These are phyloP conservation scores for Sesamia nonagrioides DNA, from an alignment of 1,140 invertebrate genomes.

Conservation along the genomic window DNA sequence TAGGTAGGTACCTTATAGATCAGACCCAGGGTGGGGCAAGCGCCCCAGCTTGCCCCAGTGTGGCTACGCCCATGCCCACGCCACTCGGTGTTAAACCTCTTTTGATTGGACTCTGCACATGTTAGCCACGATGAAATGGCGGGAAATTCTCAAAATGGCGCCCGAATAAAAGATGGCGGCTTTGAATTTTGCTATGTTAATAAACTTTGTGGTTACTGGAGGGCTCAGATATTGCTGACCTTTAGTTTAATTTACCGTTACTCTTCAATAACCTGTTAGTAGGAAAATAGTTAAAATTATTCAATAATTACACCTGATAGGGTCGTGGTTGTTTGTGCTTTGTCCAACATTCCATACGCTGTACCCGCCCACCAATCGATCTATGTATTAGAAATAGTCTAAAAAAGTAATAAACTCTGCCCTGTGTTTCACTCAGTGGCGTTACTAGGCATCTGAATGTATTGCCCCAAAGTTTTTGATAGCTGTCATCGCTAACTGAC, in stretches of 20 bases:
- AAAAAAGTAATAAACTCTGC: not conserved
- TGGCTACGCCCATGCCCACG: too few species aligned
- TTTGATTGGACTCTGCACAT: slow-evolving; percentile 25
- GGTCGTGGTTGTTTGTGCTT: slow-evolving; percentile 26
- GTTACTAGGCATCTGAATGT: slow-evolving; percentile 4
- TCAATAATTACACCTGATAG: not conserved
- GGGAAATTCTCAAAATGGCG: slow-evolving; percentile 10
- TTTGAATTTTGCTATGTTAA: not conserved
- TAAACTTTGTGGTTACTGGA: not conserved
- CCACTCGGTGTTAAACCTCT: slow-evolving; percentile 15
- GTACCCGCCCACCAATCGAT: slow-evolving; percentile 24
- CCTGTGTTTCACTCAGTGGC: slow-evolving; percentile 10
- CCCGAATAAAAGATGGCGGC: slow-evolving; percentile 16
- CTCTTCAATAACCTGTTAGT: not conserved
- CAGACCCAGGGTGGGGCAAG: too few species aligned
- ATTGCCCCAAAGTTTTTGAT: slow-evolving; percentile 19
- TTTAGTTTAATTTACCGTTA: not conserved
- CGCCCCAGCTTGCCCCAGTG: too few species aligned
- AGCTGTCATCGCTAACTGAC: not conserved
- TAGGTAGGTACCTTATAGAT: too few species aligned
- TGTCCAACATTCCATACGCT: slow-evolving; percentile 26
- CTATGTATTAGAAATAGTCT: slow-evolving; percentile 31
- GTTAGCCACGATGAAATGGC: slow-evolving; percentile 10
- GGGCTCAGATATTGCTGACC: not conserved
- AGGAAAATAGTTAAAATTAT: not conserved